Percentiles rank a stretch among this genome's conserved stretches.
phyloP scores from a whole-genome alignment of 2,797 vertebrate species.

The Nannoperca australis region DNA sequence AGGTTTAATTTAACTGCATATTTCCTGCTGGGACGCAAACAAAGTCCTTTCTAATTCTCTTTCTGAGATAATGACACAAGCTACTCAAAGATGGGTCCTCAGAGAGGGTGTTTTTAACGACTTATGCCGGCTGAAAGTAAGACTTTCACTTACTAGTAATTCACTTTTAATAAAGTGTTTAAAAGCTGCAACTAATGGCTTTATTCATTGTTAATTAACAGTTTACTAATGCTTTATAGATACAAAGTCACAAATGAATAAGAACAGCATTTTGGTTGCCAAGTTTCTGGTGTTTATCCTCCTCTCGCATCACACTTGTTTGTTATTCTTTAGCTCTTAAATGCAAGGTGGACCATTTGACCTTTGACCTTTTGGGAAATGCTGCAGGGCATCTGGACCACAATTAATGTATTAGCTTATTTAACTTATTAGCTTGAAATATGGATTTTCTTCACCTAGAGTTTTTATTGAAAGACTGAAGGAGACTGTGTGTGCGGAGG shows the following conservation, averaged over 20 bases:
- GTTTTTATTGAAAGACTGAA: not conserved
- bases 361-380: not conserved
- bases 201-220: constrained; percentile 1
- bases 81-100: constrained; percentile 32
- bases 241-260: not conserved
- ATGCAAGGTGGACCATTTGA: not conserved
- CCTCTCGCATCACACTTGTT: not conserved
- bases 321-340: not conserved
- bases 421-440: constrained; percentile 3
- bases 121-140: constrained; percentile 18
- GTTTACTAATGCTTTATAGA: constrained; percentile 3
- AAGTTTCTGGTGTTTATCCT: not conserved
- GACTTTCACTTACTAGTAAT: not conserved
- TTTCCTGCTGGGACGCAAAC: constrained; percentile 65
- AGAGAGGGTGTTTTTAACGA: constrained; percentile 37
- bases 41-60: constrained; percentile 56
- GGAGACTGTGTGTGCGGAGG: not conserved
- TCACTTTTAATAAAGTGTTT: not conserved
- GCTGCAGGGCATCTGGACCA: not conserved
- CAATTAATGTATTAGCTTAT: not conserved
- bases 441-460: not conserved
- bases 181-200: not conserved
- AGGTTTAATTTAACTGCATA: constrained; percentile 65
- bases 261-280: constrained; percentile 4
- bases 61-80: constrained; percentile 59